phyloP scores from a whole-genome alignment of 1,140 invertebrate genomes.

The Eurosta solidaginis region DNA sequence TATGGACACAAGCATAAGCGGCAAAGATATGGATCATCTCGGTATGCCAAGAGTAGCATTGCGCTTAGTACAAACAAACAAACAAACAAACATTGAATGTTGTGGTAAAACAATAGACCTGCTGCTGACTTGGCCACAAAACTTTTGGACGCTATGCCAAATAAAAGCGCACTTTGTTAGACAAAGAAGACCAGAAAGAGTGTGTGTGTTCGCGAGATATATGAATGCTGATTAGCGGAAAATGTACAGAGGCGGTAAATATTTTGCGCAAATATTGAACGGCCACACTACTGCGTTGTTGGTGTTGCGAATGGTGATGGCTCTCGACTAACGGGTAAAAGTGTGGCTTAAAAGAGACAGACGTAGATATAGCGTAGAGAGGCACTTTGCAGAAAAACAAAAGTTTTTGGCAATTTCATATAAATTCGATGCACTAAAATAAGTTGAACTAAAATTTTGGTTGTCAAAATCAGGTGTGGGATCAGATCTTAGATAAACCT shows the following conservation, averaged over 20 bases:
- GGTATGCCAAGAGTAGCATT: too few relatives aligned
- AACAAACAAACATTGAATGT: not conserved
- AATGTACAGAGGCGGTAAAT: conserved; percentile 25
- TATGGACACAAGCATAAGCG: conserved; percentile 10
- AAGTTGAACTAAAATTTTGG: too few relatives aligned
- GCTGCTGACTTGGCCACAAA: too few relatives aligned
- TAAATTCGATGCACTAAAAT: too few relatives aligned
- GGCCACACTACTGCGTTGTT: not conserved
- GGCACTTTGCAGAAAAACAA: too few relatives aligned
- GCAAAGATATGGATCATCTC: conserved; percentile 24
- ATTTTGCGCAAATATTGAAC: conserved; percentile 1
- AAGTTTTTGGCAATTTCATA: too few relatives aligned
- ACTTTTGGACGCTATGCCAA: too few relatives aligned
- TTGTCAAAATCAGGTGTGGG: too few relatives aligned
- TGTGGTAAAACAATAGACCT: too few relatives aligned
- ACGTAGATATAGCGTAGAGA: not conserved
- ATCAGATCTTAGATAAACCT: too few relatives aligned
- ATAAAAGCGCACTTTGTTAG: too few relatives aligned
- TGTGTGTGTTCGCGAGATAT: not conserved
- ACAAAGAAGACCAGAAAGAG: too few relatives aligned
- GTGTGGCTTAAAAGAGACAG: not conserved
- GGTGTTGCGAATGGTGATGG: not conserved
- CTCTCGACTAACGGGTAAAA: not conserved
- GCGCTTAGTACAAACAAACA: not conserved
- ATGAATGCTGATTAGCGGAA: conserved; percentile 1